Evolutionary conservation across 2,888 invertebrate species (phyloP), one percentile per base, ranked within the genome.

Genomic region (Hermaeophaga mercurialis): DNA sequence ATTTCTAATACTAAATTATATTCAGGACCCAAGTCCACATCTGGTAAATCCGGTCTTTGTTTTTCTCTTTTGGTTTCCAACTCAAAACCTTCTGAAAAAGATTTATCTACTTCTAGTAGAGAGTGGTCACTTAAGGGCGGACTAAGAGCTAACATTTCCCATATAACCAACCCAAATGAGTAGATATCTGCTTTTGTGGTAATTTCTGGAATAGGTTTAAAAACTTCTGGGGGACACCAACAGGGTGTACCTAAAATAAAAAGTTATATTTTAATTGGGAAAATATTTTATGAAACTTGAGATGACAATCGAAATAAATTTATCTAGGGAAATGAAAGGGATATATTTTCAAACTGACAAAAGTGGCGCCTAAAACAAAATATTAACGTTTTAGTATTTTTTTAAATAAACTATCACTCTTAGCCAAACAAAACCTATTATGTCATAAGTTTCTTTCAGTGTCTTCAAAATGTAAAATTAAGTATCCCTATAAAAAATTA

Each of bases 171-270:
- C 0, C 92, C 94, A 61, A 87, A 86, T 1, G 92, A 81, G 80
- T 90, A 94, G 43, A 94, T 85, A 71, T 94, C 93, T 0, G 89
- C 85, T 76, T 89, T 90, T 65, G 78, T 79, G 2, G 86, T 85
- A 45, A 91, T 83, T 14, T 82, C 75, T 18, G 78, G 79, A 34
- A 77, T 73, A 6, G 80, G 82, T 41, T 84, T 83, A 12, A 90
- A 75, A 6, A 89, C 82, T 81, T 94, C 94, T 0, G 91, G 91
- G 0, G 91, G 86, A 66, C 84, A 85, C 93, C 93, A 94, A 9
- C 86, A 80, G 66, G 83, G 81, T 0, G 93, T 92, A 4, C 92
- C 92, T 49, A 31, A 34, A 52, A 52, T 11, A 1, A 11, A 38
- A 26, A 26, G 9, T 3, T 22, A 22, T 22, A 22, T 22, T 22